Evolutionary conservation across 23 tunicate species (phyloP), one percentile per base, ranked within the genome.

Genomic region (Corella eumyota): DNA sequence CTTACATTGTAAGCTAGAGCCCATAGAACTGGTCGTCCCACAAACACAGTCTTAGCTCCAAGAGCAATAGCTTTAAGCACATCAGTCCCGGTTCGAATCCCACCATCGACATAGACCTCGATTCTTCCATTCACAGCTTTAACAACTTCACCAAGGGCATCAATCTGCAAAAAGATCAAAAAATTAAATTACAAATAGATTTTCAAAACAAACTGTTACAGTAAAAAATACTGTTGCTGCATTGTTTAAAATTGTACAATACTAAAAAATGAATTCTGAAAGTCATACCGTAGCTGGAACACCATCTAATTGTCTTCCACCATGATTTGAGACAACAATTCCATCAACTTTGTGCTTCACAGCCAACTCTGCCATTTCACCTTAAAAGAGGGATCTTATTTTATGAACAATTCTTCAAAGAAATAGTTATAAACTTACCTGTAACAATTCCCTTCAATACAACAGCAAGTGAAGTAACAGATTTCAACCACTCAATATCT

Each of bases 21-120:
- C 91, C 91, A 81, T 26, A 81, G 21, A 1, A 65, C 69, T 9
- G 91, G 91, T 58, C 91, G 35, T 5, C 91, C 91, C 35, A 81
- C 60, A 34, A 81, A 81, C 22, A 81, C 91, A 9, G 91, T 80
- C 56, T 32, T 66, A 2, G 91, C 91, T 7, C 91, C 91, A 26
- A 81, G 69, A 34, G 91, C 91, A 50, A 81, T 31, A 20, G 91
- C 91, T 49, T 81, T 81, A 2, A 62, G n/a, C n/a, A n/a, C n/a
- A n/a, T 81, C 91, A 44, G 67, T 63, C 6, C 91, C 91, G 28
- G 53, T 62, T 49, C 91, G 33, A 1, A 81, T 56, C 21, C 91
- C 91, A 34, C 91, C 80, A 51, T 81, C 91, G 4, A 81, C 32
- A 28, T 58, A 73, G 9, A 81, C 80, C n/a, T 81, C 80, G 56